Evolutionary conservation across 1,140 invertebrate genomes (phyloP).

Genomic region (Oppia nitens): DNA sequence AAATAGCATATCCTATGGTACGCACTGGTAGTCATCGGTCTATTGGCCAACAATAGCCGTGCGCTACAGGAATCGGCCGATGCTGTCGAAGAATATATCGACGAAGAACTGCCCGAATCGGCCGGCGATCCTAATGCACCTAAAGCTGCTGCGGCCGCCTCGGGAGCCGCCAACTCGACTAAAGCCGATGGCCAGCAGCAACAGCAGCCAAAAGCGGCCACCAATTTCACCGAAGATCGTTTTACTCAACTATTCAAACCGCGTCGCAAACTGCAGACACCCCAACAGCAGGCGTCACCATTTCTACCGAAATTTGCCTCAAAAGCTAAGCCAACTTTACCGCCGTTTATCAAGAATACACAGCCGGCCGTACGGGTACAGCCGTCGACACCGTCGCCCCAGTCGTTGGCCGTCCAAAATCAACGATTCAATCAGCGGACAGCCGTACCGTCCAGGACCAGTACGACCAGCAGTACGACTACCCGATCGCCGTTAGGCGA

Average conservation of each 20-base stretch:
- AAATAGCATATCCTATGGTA: too few relatives aligned
- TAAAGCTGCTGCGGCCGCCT: neutral
- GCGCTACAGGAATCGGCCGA: neutral
- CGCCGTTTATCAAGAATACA: conserved; percentile 9
- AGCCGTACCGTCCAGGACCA: neutral
- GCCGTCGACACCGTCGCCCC: neutral
- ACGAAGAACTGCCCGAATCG: neutral
- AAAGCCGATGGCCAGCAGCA: neutral
- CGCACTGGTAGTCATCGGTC: too few relatives aligned
- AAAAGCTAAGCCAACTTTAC: conserved; percentile 10
- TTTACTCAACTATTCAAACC: conserved; percentile 3
- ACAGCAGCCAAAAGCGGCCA: too few relatives aligned
- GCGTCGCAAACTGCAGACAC: neutral
- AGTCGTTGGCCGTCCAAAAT: neutral
- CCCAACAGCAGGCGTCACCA: too few relatives aligned
- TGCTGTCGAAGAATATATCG: neutral
- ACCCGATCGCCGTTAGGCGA: neutral
- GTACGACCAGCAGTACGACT: neutral
- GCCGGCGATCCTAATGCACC: neutral
- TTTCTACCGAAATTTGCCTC: neutral
- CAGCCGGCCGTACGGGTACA: conserved; percentile 3
- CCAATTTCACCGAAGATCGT: conserved; percentile 12
- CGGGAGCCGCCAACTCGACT: neutral
- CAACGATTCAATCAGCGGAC: neutral
- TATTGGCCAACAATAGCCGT: neutral